Base-by-base conservation (phyloP, 2,888 invertebrate species). In the Parelbella ahira region DNA sequence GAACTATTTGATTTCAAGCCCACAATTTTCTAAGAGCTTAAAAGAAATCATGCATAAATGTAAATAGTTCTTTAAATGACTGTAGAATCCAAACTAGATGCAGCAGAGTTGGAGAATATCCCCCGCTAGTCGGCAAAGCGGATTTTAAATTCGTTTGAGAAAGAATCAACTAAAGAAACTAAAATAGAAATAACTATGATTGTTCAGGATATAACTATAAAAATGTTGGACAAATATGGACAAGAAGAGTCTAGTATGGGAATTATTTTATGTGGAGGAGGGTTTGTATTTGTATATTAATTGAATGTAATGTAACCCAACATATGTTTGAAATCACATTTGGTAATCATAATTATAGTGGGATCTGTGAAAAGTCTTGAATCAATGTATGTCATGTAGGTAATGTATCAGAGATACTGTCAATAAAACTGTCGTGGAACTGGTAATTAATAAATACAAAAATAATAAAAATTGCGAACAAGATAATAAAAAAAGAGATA, bases 81-180 rank as follows among this genome's bases (percentile, higher is more conserved):
- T 55, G 54, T 46, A 38, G 44, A 54, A 33, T 5, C 21, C 41
- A 41, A 41, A 42, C 41, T 42, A 13, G 28, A 24, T 11, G 58
- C 59, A 55, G 67, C 75, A 79, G 79, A 76, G 64, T 60, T 63
- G 60, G 55, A 51, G 56, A 43, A 54, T 62, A 23, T 28, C 12
- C 58, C 65, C 69, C 64, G 76, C 81, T 77, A 78, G 77, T 75
- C 69, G 68, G 77, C 76, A 68, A 81, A 86, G 83, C 83, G 72
- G 76, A 66, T 74, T 56, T 52, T 59, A 60, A 57, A 54, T 21
- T 46, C 39, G 18, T 34, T 37, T 24, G 37, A 25, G 51, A 60
- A 53, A 57, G 60, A 59, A 64, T 65, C 58, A 55, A 71, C 63
- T 71, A 63, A 42, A 30, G 32, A 27, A 48, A 34, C 33, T 42